A percentile compares a stretch with the other conserved stretches of the same genome.
Conservation (phyloP, 2,797 vertebrate species). For the Parauchenoglanis punctatus region DNA sequence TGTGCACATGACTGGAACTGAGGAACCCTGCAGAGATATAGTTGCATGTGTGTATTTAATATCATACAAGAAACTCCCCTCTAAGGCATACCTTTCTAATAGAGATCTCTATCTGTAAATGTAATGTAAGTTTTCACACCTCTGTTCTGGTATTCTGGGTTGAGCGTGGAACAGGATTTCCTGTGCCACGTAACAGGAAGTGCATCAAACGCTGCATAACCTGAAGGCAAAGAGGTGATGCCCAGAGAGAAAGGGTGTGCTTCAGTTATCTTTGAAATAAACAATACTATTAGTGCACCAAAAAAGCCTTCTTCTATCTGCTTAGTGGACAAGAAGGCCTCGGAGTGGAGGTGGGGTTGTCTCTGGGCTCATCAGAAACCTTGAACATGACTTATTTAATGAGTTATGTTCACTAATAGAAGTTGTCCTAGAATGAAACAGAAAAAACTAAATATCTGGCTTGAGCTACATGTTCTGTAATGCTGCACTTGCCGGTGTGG, state of each 20-base stretch:
- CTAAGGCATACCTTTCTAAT: neutral
- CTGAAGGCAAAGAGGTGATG: constrained; percentile 19
- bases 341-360: neutral
- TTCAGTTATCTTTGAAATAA: neutral
- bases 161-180: constrained; percentile 22
- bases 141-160: constrained; percentile 4
- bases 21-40: neutral
- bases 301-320: neutral
- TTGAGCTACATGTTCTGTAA: neutral
- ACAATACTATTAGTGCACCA: neutral
- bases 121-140: too few species aligned
- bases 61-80: neutral
- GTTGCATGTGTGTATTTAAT: neutral
- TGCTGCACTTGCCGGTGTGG: neutral
- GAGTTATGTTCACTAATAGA: neutral
- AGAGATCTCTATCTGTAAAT: neutral
- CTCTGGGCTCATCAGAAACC: neutral
- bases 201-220: neutral
- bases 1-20: neutral
- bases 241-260: neutral
- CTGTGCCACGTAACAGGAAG: constrained; percentile 19
- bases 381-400: neutral
- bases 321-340: neutral
- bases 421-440: neutral
- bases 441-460: neutral